These are phyloP conservation scores for Eclectus roratus DNA, from an alignment of 2,113 vertebrate genomes.

Conservation along the genomic window DNA sequence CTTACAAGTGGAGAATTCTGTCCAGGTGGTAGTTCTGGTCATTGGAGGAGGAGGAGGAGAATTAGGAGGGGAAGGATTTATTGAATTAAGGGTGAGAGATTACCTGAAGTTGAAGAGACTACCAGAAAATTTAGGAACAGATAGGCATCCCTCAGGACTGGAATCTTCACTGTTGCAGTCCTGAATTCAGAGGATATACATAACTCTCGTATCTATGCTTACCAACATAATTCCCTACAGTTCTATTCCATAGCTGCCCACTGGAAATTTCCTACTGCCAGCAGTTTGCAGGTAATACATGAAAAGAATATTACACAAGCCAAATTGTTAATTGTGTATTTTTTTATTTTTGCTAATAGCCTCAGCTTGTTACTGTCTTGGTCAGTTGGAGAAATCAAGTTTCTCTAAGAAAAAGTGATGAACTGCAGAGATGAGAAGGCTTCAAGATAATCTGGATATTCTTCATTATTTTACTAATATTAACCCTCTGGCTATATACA, in stretches of 20 bases:
- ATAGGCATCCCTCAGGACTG: not conserved
- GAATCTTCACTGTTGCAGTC: not conserved
- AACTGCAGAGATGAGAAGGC: not conserved
- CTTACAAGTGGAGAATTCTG: not conserved
- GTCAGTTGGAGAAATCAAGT: not conserved
- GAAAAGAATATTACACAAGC: not conserved
- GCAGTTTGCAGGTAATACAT: not conserved
- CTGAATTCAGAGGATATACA: not conserved
- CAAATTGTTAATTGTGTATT: not conserved
- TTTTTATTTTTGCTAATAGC: not conserved
- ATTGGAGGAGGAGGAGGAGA: not conserved
- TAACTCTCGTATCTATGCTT: not conserved
- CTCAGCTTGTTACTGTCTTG: not conserved
- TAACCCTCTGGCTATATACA: not conserved
- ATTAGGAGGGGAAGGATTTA: not conserved
- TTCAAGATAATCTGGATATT: not conserved
- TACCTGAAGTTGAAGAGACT: not conserved
- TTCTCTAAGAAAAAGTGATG: not conserved
- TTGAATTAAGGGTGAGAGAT: not conserved
- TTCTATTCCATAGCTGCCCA: not conserved
- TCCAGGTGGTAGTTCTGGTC: not conserved
- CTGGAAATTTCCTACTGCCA: not conserved
- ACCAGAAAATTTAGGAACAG: not conserved
- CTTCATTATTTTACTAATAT: not conserved
- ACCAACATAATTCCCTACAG: not conserved